Conservation (phyloP, 1,140 invertebrate species). For the Drosophila repleta region DNA sequence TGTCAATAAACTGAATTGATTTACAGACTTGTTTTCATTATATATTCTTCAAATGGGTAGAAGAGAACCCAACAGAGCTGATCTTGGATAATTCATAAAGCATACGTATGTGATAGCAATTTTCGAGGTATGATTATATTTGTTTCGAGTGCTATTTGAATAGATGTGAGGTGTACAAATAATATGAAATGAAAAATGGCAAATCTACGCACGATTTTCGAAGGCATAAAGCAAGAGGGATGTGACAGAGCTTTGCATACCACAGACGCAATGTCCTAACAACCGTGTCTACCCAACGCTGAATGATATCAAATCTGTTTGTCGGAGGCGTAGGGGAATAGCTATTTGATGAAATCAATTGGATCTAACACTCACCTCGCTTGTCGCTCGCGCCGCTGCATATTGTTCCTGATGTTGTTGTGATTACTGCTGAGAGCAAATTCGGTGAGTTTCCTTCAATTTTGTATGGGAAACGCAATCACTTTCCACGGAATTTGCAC, state of each 20-base stretch:
- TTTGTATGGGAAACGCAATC: conserved; percentile 61
- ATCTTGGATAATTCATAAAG: too few relatives aligned
- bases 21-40: too few relatives aligned
- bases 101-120: too few relatives aligned
- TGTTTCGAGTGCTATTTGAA: neutral
- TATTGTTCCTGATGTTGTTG: conserved; percentile 18
- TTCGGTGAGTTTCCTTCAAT: conserved; percentile 51
- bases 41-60: too few relatives aligned
- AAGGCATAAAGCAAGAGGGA: neutral
- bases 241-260: conserved; percentile 4
- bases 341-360: neutral
- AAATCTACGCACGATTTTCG: conserved; percentile 19
- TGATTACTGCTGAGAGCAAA: conserved; percentile 8
- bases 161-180: neutral
- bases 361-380: conserved; percentile 63
- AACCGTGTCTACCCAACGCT: conserved; percentile 10
- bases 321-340: conserved; percentile 4
- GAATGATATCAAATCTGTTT: conserved; percentile 20
- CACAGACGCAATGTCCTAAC: conserved; percentile 15
- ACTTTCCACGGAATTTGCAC: conserved; percentile 65
- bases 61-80: too few relatives aligned
- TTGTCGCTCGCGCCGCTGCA: conserved; percentile 77
- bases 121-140: neutral
- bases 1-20: too few relatives aligned
- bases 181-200: conserved; percentile 3